A percentile compares a stretch with the other conserved stretches of the same genome.
Evolutionary conservation across 2,113 vertebrate genomes (phyloP).

Genomic region (Propithecus coquereli): DNA sequence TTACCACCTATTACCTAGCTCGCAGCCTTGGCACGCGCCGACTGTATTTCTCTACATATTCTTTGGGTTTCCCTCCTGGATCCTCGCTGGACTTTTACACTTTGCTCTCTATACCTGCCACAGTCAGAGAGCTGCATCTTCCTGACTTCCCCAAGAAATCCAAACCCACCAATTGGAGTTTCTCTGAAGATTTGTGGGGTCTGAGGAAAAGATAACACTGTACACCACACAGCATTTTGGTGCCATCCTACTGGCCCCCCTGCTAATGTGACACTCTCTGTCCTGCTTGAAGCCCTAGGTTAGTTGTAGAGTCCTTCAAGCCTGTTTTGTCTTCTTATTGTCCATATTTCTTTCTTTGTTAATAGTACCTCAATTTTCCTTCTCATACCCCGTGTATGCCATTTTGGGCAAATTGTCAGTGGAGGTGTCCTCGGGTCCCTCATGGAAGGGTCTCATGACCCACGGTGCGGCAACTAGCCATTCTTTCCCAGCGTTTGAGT

Average conservation of each 20-base stretch:
- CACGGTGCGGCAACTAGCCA: fast-evolving
- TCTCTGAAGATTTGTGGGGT: not conserved
- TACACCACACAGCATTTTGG: not conserved
- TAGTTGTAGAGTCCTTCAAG: not conserved
- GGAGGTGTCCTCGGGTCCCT: not conserved
- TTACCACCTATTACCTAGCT: not conserved
- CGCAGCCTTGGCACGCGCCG: not conserved
- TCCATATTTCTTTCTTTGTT: not conserved
- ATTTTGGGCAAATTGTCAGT: not conserved
- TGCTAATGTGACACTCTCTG: not conserved
- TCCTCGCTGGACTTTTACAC: not conserved
- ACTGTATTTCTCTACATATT: not conserved
- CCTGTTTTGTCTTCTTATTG: not conserved
- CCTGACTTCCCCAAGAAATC: not conserved
- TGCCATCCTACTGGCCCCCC: not conserved
- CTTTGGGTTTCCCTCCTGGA: not conserved
- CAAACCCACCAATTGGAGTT: not conserved
- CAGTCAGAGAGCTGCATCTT: not conserved
- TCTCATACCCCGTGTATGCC: not conserved
- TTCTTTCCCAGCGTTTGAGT: not conserved
- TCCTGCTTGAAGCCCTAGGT: not conserved
- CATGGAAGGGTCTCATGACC: not conserved
- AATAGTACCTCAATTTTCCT: not conserved
- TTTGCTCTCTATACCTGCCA: not conserved
- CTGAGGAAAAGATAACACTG: not conserved